Evolutionary conservation across 2,113 vertebrate genomes (phyloP).

Genomic region (Chaetops frenatus): DNA sequence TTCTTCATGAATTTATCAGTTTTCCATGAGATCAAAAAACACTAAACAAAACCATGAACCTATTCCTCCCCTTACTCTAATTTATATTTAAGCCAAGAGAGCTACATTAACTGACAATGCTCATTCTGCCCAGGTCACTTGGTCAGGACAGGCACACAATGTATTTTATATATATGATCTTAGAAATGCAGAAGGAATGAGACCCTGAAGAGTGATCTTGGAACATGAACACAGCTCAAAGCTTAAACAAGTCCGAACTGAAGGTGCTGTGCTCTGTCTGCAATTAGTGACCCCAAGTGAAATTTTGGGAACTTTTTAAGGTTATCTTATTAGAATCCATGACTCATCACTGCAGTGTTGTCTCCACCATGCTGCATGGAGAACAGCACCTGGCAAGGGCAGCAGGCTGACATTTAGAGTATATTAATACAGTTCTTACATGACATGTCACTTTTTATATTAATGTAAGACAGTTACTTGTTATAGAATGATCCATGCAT

Average conservation of each 20-base stretch:
- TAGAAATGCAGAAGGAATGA: not conserved
- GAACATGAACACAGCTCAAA: not conserved
- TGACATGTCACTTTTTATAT: not conserved
- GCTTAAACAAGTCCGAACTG: not conserved
- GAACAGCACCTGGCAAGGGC: not conserved
- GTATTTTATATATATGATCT: not conserved
- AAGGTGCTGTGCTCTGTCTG: not conserved
- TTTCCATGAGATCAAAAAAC: not conserved
- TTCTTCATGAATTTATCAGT: not conserved
- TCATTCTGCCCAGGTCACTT: not conserved
- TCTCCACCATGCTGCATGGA: not conserved
- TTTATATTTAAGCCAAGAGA: not conserved
- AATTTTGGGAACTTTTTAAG: not conserved
- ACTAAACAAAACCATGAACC: not conserved
- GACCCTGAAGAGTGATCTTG: not conserved
- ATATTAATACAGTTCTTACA: not conserved
- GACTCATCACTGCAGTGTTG: not conserved
- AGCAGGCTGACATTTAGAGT: not conserved
- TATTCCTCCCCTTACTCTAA: not conserved
- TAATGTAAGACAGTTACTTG: not conserved
- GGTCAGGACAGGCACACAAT: not conserved
- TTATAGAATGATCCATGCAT: not conserved
- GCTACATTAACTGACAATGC: not conserved
- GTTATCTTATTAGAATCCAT: not conserved
- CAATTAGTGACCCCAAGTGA: rapidly evolving